phyloP scores from a whole-genome alignment of 2,113 vertebrate genomes.

The Hystrix brachyura region DNA sequence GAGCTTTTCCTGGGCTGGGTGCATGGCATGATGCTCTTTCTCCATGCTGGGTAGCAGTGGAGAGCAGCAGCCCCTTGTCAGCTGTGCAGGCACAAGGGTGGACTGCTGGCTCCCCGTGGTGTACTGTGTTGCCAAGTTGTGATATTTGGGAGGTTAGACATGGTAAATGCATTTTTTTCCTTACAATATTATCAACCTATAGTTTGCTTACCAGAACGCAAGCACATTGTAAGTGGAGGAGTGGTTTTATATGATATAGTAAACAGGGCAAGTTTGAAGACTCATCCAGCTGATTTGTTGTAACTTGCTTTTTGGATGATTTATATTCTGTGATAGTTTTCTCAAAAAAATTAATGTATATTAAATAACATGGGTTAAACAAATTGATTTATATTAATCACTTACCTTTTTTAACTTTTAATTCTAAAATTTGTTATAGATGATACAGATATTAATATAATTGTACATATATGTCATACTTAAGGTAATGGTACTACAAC shows the following conservation, averaged over 20 bases:
- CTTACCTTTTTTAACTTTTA: neutral
- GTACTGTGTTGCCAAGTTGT: neutral
- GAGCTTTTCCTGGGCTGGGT: neutral
- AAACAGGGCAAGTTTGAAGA: neutral
- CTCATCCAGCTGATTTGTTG: neutral
- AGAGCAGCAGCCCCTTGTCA: accelerated
- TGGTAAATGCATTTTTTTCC: neutral
- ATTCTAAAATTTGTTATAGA: conserved; percentile 40
- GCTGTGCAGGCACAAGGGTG: neutral
- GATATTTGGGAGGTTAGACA: accelerated
- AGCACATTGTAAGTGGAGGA: neutral
- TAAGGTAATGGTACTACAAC: neutral
- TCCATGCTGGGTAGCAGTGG: accelerated
- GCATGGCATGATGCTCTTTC: too few relatives aligned
- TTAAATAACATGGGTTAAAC: conserved; percentile 1
- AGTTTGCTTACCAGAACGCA: neutral
- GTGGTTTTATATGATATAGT: neutral
- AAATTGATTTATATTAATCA: conserved; percentile 42
- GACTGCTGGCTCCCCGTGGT: too few relatives aligned
- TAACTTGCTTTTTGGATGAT: neutral
- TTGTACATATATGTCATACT: neutral
- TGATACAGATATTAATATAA: neutral
- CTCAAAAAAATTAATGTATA: neutral
- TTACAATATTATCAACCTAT: neutral
- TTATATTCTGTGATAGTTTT: conserved; percentile 34